Percentiles rank a stretch among this genome's conserved stretches.
Conservation (phyloP, 2,888 invertebrate genomes). For the Phyllotreta striolata region DNA sequence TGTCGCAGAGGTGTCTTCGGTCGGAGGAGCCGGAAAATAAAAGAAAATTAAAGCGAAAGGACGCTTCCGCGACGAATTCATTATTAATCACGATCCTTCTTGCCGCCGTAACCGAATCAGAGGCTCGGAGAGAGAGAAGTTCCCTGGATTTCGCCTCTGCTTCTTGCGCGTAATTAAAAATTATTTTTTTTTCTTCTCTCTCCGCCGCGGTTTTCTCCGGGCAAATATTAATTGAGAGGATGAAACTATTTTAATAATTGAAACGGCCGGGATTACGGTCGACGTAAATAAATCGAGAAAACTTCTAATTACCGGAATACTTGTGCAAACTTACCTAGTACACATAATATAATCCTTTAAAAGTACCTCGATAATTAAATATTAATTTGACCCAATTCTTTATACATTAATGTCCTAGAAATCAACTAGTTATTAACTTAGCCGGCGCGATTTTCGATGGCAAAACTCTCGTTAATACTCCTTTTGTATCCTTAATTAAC, state of each 20-base stretch:
- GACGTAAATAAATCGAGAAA: too few species aligned
- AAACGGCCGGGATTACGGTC: too few species aligned
- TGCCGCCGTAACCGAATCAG: conserved; percentile 41
- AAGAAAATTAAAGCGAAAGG: conserved; percentile 39
- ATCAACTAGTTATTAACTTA: conserved; percentile 1
- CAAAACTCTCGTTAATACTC: not conserved
- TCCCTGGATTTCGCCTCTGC: conserved; percentile 40
- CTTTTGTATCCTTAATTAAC: conserved; percentile 6
- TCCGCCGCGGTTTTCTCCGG: not conserved
- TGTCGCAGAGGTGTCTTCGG: conserved; percentile 24
- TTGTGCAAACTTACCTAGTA: too few species aligned
- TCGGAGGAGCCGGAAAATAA: conserved; percentile 30
- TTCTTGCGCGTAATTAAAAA: conserved; percentile 36
- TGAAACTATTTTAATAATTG: not conserved
- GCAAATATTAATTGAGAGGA: conserved; percentile 18
- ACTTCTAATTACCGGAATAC: too few species aligned
- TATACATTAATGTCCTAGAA: too few species aligned
- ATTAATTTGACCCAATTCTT: too few species aligned
- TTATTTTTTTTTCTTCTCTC: conserved; percentile 20
- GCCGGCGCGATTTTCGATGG: not conserved
- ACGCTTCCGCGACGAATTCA: conserved; percentile 37
- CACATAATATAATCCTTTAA: too few species aligned
- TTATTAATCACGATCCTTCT: conserved; percentile 43
- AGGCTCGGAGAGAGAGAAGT: conserved; percentile 33
- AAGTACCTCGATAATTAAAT: too few species aligned